phyloP scores from a whole-genome alignment of 2,113 vertebrate genomes.

The Montifringilla adamsi region DNA sequence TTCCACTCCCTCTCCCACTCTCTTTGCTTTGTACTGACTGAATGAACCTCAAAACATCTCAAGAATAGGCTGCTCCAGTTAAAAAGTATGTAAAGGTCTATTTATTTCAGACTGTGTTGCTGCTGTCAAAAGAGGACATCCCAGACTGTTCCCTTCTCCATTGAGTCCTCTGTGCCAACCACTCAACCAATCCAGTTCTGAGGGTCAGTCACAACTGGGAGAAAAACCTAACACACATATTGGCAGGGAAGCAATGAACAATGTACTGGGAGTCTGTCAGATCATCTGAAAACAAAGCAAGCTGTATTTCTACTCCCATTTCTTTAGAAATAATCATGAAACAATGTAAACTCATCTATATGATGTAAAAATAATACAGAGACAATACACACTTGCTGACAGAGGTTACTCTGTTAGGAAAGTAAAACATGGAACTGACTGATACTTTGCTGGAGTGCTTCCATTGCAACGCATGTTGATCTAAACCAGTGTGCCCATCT shows the following conservation, averaged over 20 bases:
- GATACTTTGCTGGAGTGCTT: neutral
- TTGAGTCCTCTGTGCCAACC: neutral
- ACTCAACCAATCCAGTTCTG: neutral
- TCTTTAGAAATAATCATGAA: neutral
- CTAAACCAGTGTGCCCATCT: neutral
- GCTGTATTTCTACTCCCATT: neutral
- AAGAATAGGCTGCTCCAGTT: neutral
- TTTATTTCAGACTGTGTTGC: neutral
- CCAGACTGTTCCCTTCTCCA: accelerated
- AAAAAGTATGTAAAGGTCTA: neutral
- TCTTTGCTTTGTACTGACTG: neutral
- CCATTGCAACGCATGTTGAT: neutral
- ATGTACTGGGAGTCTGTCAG: neutral
- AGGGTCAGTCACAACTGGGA: neutral
- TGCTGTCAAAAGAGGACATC: neutral
- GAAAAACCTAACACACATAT: neutral
- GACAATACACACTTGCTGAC: neutral
- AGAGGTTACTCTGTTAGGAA: neutral
- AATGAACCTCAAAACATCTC: neutral
- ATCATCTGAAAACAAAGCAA: neutral
- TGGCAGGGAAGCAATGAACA: neutral
- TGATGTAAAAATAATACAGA: neutral
- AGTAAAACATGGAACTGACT: accelerated
- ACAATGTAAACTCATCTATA: neutral
- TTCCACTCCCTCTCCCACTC: neutral